Conservation (phyloP, 2,888 invertebrate genomes). For the Tenthredo amoena region DNA sequence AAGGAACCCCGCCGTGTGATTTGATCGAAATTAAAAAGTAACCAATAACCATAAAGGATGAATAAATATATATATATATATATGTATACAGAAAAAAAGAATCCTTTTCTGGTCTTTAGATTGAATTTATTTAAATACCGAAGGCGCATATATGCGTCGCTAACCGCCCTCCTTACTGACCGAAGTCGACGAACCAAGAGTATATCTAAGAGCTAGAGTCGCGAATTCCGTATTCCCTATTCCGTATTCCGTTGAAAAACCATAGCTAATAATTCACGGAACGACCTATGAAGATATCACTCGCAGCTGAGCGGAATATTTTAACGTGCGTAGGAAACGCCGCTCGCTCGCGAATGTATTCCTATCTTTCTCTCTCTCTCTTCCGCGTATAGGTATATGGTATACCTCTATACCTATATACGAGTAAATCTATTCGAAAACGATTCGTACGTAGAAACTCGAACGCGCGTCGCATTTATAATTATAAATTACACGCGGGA, state of each 20-base stretch:
- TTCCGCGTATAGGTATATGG: slow-evolving; percentile 53
- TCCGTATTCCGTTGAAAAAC: slow-evolving; percentile 60
- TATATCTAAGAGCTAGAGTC: slow-evolving; percentile 41
- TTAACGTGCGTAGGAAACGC: slow-evolving; percentile 57
- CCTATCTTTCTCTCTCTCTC: background rate
- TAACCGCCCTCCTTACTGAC: background rate
- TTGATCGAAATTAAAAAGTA: too few relatives aligned
- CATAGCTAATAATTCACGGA: slow-evolving; percentile 67
- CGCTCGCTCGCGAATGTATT: slow-evolving; percentile 28
- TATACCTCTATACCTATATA: background rate
- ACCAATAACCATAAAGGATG: background rate
- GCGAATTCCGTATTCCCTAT: slow-evolving; percentile 55
- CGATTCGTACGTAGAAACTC: slow-evolving; percentile 44
- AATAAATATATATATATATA: background rate
- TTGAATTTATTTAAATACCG: background rate
- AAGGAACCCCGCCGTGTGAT: too few relatives aligned
- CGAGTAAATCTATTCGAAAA: slow-evolving; percentile 44
- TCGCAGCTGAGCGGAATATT: slow-evolving; percentile 66
- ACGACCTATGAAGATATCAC: slow-evolving; percentile 72
- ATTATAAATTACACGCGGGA: slow-evolving; percentile 51
- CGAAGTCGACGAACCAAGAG: background rate
- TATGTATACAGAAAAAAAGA: background rate
- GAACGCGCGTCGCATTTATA: slow-evolving; percentile 47
- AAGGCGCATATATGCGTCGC: background rate
- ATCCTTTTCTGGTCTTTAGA: background rate